phyloP scores from a whole-genome alignment of 2,797 vertebrate species.

The Harpagifer antarcticus region DNA sequence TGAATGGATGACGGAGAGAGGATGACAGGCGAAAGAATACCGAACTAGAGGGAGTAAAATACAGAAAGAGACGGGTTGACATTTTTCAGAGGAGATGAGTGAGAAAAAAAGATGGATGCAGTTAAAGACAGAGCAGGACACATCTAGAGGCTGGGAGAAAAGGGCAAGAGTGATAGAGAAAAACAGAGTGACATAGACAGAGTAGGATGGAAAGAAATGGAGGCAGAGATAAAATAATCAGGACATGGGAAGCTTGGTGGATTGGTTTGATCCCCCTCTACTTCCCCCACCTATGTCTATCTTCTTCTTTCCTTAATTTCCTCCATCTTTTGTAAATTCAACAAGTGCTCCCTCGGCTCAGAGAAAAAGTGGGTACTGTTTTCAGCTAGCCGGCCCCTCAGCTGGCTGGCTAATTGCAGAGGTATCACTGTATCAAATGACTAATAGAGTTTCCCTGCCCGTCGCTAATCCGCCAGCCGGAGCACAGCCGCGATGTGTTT shows the following conservation, averaged over 20 bases:
- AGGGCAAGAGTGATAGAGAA: constrained; percentile 46
- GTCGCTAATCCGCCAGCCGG: constrained; percentile 73
- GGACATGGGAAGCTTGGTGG: constrained; percentile 53
- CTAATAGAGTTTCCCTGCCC: constrained; percentile 78
- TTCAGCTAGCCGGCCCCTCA: constrained; percentile 51
- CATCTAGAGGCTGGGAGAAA: constrained; percentile 33
- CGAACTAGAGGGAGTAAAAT: constrained; percentile 20
- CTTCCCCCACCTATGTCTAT: not conserved
- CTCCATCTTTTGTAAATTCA: constrained; percentile 42
- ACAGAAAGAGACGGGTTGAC: constrained; percentile 12
- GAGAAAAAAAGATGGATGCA: constrained; percentile 54
- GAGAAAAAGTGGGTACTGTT: constrained; percentile 47
- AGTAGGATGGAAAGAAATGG: constrained; percentile 49
- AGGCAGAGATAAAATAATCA: constrained; percentile 68
- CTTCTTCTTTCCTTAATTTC: not conserved
- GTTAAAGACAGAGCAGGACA: constrained; percentile 31
- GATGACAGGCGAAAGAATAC: constrained; percentile 31
- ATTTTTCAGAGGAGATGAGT: constrained; percentile 44
- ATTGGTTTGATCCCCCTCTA: constrained; percentile 63
- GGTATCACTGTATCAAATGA: constrained; percentile 80
- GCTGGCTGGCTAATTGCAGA: constrained; percentile 74
- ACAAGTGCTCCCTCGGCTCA: constrained; percentile 29
- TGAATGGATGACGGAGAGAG: constrained; percentile 62
- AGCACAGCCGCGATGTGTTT: constrained; percentile 75
- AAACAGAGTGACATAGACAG: constrained; percentile 53